Base-by-base conservation (phyloP, 2,888 invertebrate genomes). In the Pocota personata region DNA sequence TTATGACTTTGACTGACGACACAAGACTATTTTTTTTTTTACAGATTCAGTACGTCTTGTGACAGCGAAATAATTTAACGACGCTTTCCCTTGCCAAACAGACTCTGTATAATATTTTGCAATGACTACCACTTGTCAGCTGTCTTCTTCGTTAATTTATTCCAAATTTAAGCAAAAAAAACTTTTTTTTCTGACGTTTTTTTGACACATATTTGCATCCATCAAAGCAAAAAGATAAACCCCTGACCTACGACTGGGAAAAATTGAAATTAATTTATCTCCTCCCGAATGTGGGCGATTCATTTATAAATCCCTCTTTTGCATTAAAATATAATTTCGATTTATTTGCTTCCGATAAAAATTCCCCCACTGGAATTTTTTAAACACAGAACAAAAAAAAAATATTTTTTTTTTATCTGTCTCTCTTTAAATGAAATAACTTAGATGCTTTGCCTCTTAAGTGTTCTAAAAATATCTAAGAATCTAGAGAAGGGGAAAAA, bases 351-450 rank as follows among this genome's bases (percentile, higher is more conserved):
- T 55, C n/a, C 46, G 14, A 7, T 27, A 40, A 30, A 32, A 62
- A 52, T 43, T 58, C 35, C 40, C 40, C 24, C 30, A 3, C 30
- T 3, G 32, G 46, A 43, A 58, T 55, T 55, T 62, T 62, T 55
- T 60, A 46, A 73, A 67, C 58, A 19, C 14, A 64, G 16, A n/a
- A 10, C 8, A 5, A 62, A 35, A 46, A 62, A 55, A 46, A 64
- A 57, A 14, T 2, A 7, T 32, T 43, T 12, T 14, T 52, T 37
- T 14, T 46, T 8, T 16, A 12, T 40, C 40, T 19, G 35, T 16
- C 71, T 37, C 71, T 14, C 71, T 71, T 66, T 52, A 86, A 86
- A 82, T 72, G 72, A 86, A 86, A 86, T 80, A 86, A 82, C 86
- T 80, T 77, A 35, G 77, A 82, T 67, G 66, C 76, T 69, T 82